phyloP scores from a whole-genome alignment of 2,113 vertebrate genomes.

The Oceanites oceanicus region DNA sequence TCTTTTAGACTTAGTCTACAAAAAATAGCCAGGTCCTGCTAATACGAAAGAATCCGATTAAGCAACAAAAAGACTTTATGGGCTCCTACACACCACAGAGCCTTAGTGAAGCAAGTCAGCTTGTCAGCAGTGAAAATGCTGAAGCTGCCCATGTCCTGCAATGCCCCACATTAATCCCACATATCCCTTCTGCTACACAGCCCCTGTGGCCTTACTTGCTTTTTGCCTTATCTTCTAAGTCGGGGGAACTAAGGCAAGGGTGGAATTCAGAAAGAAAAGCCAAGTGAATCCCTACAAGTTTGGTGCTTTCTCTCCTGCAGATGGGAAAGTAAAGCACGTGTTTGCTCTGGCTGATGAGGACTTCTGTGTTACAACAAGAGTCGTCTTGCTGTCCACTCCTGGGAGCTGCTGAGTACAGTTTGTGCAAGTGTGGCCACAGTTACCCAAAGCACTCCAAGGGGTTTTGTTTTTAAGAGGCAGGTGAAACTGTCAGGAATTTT shows the following conservation, averaged over 20 bases:
- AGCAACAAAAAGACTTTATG: background rate
- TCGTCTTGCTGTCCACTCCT: accelerated
- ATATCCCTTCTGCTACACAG: background rate
- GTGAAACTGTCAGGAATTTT: background rate
- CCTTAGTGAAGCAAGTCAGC: background rate
- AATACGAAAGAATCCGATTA: background rate
- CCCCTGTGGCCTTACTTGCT: background rate
- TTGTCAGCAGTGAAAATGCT: background rate
- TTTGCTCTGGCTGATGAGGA: background rate
- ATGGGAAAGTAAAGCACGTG: background rate
- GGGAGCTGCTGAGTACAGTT: background rate
- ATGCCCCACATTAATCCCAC: background rate
- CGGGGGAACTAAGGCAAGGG: background rate
- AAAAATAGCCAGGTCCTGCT: background rate
- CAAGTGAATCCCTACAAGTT: background rate
- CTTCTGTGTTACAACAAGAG: background rate
- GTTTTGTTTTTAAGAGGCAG: background rate
- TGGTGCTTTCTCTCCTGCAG: background rate
- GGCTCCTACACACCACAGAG: background rate
- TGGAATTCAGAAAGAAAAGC: background rate
- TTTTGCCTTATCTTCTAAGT: background rate
- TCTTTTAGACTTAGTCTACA: background rate
- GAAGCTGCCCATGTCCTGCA: background rate
- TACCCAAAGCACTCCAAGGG: background rate
- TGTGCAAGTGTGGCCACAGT: background rate